A percentile compares a stretch with the other conserved stretches of the same genome.
Evolutionary conservation across 2,888 invertebrate genomes (phyloP).

Genomic region (Athalia rosae): DNA sequence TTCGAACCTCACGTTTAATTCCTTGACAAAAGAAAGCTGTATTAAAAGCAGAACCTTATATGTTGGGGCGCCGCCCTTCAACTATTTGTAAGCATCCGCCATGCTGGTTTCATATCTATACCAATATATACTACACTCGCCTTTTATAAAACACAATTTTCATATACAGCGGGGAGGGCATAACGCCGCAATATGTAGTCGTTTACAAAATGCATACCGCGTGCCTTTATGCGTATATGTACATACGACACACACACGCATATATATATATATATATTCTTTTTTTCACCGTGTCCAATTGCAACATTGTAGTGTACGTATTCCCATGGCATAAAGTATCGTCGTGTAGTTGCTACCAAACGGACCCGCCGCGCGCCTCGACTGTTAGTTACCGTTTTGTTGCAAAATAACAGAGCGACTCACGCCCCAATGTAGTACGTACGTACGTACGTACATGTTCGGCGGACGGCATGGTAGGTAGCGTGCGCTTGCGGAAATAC

Average conservation of each 20-base stretch:
- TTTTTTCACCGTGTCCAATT: constrained; percentile 27
- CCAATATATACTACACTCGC: constrained; percentile 54
- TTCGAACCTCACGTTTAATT: constrained; percentile 54
- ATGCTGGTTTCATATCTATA: constrained; percentile 71
- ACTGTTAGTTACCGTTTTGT: constrained; percentile 65
- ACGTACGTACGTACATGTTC: constrained; percentile 4
- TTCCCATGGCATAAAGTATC: constrained; percentile 1
- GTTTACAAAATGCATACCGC: constrained; percentile 16
- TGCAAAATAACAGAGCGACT: constrained; percentile 64
- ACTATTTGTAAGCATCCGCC: constrained; percentile 73
- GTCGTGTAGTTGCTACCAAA: not conserved
- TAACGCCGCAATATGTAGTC: constrained; percentile 61
- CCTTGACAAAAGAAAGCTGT: constrained; percentile 57
- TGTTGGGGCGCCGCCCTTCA: constrained; percentile 67
- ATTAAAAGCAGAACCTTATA: constrained; percentile 54
- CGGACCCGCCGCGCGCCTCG: constrained; percentile 49
- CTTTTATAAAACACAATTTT: constrained; percentile 68
- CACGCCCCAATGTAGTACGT: constrained; percentile 44
- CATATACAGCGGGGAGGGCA: constrained; percentile 47
- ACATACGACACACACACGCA: not conserved
- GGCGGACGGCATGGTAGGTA: not conserved
- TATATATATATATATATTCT: not conserved
- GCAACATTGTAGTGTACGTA: constrained; percentile 11
- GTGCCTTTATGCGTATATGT: not conserved
- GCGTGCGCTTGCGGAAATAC: constrained; percentile 43